phyloP scores from a whole-genome alignment of 30 jellyfish, hydroid and myxozoan genomes.

The Chironex yamaguchii region DNA sequence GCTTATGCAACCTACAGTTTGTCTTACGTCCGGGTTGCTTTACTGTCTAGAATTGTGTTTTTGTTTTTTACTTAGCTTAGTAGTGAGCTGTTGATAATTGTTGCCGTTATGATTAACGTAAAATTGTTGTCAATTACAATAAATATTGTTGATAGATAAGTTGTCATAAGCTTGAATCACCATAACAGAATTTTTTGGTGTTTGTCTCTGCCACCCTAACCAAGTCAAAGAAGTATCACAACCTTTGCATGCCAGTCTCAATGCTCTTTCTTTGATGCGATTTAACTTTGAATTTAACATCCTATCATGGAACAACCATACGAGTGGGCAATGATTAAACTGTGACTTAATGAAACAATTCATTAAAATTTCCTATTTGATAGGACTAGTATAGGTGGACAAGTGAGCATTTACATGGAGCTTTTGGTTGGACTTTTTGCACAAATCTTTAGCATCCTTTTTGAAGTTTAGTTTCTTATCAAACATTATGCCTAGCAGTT shows the following conservation, averaged over 20 bases:
- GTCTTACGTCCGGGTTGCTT: too few relatives aligned
- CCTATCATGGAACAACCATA: conserved; percentile 60
- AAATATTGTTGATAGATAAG: too few relatives aligned
- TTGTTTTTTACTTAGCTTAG: too few relatives aligned
- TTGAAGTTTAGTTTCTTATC: conserved; percentile 16
- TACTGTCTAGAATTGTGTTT: too few relatives aligned
- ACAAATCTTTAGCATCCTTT: conserved; percentile 11
- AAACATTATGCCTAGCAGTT: conserved; percentile 20
- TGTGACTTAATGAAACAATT: conserved; percentile 55
- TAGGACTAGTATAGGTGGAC: conserved; percentile 28
- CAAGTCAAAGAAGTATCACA: not conserved
- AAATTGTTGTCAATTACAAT: too few relatives aligned
- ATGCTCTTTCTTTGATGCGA: conserved; percentile 8
- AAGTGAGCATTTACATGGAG: conserved; percentile 42
- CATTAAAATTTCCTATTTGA: conserved; percentile 9
- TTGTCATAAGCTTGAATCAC: too few relatives aligned
- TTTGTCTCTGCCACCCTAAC: too few relatives aligned
- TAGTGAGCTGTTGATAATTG: too few relatives aligned
- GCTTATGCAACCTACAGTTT: too few relatives aligned
- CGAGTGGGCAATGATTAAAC: conserved; percentile 58
- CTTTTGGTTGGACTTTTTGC: conserved; percentile 44
- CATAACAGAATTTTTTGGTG: too few relatives aligned
- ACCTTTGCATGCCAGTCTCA: conserved; percentile 21
- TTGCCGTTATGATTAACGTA: too few relatives aligned
- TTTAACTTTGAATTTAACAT: conserved; percentile 21